Base-by-base conservation (phyloP, 2,888 invertebrate species). In the Hydriomena furcata region DNA sequence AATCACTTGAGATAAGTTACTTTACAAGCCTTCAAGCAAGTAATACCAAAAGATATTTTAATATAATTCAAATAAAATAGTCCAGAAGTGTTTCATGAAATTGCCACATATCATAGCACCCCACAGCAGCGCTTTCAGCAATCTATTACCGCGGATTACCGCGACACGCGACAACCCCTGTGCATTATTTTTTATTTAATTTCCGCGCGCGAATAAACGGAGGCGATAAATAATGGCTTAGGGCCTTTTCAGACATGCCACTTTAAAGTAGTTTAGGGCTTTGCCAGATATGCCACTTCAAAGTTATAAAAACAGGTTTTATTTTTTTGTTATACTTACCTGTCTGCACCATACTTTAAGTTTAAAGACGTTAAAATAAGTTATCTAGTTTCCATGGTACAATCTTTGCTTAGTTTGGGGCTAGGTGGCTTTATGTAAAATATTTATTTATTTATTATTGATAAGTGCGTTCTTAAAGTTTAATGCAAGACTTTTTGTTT, bases 131-230 rank as follows among this genome's bases (percentile, higher is more conserved):
- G 42, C 24, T 20, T 35, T 21, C 30, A 24, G 41, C 58, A 48
- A 61, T 61, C 48, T 56, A 54, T 58, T 58, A 52, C 50, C 27
- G 25, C 45, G 61, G 61, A 61, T 61, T 61, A 61, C 54, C 7
- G 40, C 45, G 60, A 53, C 48, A 49, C 54, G 58, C 60, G 48
- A 56, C 53, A 54, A 60, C 31, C 49, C 46, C 44, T 52, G 54
- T 41, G 53, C 56, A 58, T 60, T 63, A 58, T 58, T 58, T 58
- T 63, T 63, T 63, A 63, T 63, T 63, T 63, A 60, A 63, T 60
- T 62, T 60, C 47, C 58, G 49, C 62, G 46, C 41, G 42, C 48
- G 50, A 54, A 52, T 55, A 57, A 53, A 47, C 52, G 55, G 34
- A 1, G 17, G 46, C 31, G 8, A 52, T 61, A 61, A 61, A 61